Percentiles rank a stretch among this genome's conserved stretches.
Evolutionary conservation across 2,797 vertebrate species (phyloP).

Genomic region (Brachyrhaphis roseni): DNA sequence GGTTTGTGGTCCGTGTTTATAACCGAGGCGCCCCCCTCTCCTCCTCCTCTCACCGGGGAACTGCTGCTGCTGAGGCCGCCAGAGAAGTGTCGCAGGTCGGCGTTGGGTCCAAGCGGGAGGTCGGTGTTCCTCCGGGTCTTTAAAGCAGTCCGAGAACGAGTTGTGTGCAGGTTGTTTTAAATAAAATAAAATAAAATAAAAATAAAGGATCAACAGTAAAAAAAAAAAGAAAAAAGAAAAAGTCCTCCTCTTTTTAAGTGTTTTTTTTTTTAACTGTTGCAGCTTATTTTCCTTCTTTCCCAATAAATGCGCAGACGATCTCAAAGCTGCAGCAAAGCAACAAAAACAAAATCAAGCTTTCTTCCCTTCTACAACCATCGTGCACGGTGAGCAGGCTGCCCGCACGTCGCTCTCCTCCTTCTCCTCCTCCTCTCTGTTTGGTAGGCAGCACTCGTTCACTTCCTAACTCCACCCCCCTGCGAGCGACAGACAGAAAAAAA

Average conservation of each 20-base stretch:
- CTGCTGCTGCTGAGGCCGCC: constrained; percentile 53
- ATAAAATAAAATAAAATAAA: background rate
- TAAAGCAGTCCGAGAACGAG: constrained; percentile 48
- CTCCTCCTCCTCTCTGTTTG: constrained; percentile 58
- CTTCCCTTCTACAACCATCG: constrained; percentile 66
- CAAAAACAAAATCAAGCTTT: constrained; percentile 42
- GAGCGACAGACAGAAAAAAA: constrained; percentile 47
- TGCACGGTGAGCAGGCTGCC: constrained; percentile 54
- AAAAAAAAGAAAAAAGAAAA: constrained; percentile 4
- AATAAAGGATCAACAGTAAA: too few species aligned
- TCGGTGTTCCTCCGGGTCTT: constrained; percentile 36
- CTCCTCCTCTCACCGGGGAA: constrained; percentile 61
- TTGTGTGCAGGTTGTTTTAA: constrained; percentile 15
- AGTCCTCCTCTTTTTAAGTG: constrained; percentile 42
- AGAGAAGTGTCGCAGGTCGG: constrained; percentile 45
- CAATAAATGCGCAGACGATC: constrained; percentile 16
- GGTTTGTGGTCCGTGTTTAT: constrained; percentile 40
- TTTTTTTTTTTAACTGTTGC: constrained; percentile 29
- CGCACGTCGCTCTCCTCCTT: constrained; percentile 48
- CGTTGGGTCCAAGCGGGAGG: constrained; percentile 45
- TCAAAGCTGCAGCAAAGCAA: constrained; percentile 38
- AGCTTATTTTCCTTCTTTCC: constrained; percentile 20
- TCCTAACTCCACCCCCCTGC: constrained; percentile 60
- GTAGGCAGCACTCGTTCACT: constrained; percentile 79
- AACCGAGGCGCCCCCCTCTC: constrained; percentile 26